phyloP scores from a whole-genome alignment of 2,797 vertebrate species.

The Spheniscus humboldti region DNA sequence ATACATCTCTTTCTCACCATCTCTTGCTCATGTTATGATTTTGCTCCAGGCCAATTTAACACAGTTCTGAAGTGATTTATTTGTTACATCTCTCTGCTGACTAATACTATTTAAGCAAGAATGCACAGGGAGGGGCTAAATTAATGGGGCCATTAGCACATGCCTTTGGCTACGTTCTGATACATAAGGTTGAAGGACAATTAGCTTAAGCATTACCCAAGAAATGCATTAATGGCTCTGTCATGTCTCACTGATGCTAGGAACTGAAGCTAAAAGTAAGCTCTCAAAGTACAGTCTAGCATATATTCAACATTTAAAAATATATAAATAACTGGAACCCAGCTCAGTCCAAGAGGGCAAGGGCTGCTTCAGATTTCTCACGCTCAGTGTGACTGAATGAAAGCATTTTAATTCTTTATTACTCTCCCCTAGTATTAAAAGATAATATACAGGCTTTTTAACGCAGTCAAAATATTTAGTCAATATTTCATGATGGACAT shows the following conservation, averaged over 20 bases:
- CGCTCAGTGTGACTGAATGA: background rate
- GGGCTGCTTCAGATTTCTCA: background rate
- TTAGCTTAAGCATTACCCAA: background rate
- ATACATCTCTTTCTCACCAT: background rate
- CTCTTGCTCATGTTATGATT: background rate
- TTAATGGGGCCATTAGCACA: background rate
- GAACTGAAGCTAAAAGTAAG: background rate
- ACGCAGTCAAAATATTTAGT: background rate
- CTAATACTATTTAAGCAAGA: background rate
- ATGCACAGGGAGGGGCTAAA: background rate
- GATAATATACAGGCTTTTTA: background rate
- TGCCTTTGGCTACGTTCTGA: background rate
- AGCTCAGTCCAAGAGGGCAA: background rate
- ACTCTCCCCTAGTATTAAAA: background rate
- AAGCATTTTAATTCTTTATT: background rate
- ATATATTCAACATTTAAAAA: background rate
- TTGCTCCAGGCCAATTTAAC: background rate
- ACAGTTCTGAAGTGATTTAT: background rate
- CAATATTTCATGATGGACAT: background rate
- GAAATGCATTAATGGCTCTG: background rate
- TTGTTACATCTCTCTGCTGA: background rate
- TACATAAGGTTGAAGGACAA: background rate
- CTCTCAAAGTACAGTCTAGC: background rate
- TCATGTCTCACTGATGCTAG: background rate
- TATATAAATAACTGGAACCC: background rate